Evolutionary conservation across 2,797 vertebrate species (phyloP).

Genomic region (Dryobates pubescens): DNA sequence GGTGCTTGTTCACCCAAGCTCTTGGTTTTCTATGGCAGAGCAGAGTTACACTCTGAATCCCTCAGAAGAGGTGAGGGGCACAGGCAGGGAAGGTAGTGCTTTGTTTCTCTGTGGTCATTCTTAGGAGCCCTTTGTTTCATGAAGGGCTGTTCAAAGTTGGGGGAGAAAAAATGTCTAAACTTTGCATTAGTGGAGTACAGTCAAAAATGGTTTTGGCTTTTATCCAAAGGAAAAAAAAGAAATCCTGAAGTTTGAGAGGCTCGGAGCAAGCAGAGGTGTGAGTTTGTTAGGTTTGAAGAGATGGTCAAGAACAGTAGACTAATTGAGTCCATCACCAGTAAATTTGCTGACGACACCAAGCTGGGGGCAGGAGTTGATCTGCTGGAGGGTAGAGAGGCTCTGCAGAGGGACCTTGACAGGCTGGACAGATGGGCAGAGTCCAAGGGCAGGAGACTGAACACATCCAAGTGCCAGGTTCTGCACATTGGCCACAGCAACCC

Average conservation of each 20-base stretch:
- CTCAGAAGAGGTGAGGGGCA: neutral
- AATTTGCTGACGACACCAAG: no score
- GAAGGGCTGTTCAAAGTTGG: neutral
- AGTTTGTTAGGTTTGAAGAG: neutral
- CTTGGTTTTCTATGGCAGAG: neutral
- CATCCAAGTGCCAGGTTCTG: no score
- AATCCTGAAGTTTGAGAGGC: neutral
- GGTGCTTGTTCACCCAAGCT: neutral
- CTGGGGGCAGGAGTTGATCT: no score
- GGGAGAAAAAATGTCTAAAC: neutral
- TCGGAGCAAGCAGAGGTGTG: neutral
- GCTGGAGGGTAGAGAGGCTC: no score
- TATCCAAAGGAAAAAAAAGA: neutral
- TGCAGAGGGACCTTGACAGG: no score
- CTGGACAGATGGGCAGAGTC: no score
- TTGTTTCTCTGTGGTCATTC: neutral
- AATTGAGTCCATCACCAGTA: no score
- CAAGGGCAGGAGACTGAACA: no score
- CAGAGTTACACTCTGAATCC: neutral
- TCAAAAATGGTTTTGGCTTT: neutral
- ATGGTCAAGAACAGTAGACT: neutral
- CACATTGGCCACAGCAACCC: no score
- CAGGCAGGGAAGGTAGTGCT: neutral
- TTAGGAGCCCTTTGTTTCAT: neutral
- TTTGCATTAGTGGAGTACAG: neutral